A percentile compares a stretch with the other conserved stretches of the same genome.
phyloP scores from a whole-genome alignment of 2,113 vertebrate species.

The Panthera uncia region DNA sequence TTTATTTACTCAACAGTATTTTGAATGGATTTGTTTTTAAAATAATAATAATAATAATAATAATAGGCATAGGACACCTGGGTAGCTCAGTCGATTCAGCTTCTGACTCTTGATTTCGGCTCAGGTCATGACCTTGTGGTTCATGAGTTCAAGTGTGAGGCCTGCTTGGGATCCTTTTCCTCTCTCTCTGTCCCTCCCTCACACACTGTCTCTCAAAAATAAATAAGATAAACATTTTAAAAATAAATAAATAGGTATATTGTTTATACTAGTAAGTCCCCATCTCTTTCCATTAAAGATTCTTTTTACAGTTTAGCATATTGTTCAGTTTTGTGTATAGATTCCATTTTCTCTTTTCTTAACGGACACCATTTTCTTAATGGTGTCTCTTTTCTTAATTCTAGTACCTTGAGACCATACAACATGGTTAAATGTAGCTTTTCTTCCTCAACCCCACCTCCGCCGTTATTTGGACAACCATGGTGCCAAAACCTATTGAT shows the following conservation, averaged over 20 bases:
- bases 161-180: too few species aligned
- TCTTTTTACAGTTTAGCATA: not conserved
- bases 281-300: not conserved
- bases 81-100: too few species aligned
- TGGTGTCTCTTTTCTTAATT: not conserved
- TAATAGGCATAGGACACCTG: too few species aligned
- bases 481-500: not conserved
- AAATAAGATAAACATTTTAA: not conserved
- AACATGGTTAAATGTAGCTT: not conserved
- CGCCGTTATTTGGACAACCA: not conserved
- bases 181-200: too few species aligned
- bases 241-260: not conserved
- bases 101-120: too few species aligned
- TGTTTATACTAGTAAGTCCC: not conserved
- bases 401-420: not conserved
- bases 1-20: constrained; percentile 30
- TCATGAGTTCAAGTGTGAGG: too few species aligned
- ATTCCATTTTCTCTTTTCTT: not conserved
- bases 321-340: not conserved
- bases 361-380: too few species aligned
- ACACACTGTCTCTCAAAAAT: too few species aligned
- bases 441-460: not conserved
- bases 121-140: too few species aligned
- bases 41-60: too few species aligned
- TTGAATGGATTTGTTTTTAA: not conserved